These are phyloP conservation scores for Sander vitreus DNA, from an alignment of 2,113 vertebrate genomes.

Conservation along the genomic window DNA sequence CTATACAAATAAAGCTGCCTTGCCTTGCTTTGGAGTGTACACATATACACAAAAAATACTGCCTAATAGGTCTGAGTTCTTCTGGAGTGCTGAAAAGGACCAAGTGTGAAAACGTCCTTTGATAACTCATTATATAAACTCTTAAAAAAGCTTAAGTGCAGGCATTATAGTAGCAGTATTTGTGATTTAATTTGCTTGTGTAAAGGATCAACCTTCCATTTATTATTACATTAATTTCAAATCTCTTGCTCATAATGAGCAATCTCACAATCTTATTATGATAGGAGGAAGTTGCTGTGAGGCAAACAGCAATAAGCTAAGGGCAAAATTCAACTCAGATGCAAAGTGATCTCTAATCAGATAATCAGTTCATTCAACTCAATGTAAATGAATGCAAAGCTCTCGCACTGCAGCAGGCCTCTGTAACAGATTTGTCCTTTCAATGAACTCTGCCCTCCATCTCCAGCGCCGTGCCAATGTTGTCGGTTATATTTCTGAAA, in stretches of 20 bases:
- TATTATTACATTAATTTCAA: slow-evolving; percentile 34
- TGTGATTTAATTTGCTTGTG: slow-evolving; percentile 19
- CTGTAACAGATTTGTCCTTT: slow-evolving; percentile 77
- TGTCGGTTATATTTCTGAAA: slow-evolving; percentile 69
- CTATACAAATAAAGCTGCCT: no score
- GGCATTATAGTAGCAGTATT: slow-evolving; percentile 4
- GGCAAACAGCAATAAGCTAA: slow-evolving; percentile 55
- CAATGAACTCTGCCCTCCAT: slow-evolving; percentile 79
- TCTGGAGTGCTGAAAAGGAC: no score
- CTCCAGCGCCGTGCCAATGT: slow-evolving; percentile 47
- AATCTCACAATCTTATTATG: slow-evolving; percentile 48
- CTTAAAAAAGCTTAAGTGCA: not conserved
- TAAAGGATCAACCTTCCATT: slow-evolving; percentile 11
- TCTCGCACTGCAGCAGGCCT: slow-evolving; percentile 50
- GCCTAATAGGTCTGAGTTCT: no score
- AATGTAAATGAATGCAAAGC: slow-evolving; percentile 83
- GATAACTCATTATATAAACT: slow-evolving; percentile 17
- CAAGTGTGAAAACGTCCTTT: no score
- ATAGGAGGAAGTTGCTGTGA: slow-evolving; percentile 48
- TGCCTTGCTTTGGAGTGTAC: no score
- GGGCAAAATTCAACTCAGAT: slow-evolving; percentile 69
- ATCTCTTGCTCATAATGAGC: slow-evolving; percentile 40
- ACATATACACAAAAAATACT: no score
- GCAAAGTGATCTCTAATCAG: slow-evolving; percentile 80
- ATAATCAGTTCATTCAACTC: slow-evolving; percentile 73